Conservation (phyloP, 64 coral and sea anemone genomes). For the Stylophora pistillata region DNA sequence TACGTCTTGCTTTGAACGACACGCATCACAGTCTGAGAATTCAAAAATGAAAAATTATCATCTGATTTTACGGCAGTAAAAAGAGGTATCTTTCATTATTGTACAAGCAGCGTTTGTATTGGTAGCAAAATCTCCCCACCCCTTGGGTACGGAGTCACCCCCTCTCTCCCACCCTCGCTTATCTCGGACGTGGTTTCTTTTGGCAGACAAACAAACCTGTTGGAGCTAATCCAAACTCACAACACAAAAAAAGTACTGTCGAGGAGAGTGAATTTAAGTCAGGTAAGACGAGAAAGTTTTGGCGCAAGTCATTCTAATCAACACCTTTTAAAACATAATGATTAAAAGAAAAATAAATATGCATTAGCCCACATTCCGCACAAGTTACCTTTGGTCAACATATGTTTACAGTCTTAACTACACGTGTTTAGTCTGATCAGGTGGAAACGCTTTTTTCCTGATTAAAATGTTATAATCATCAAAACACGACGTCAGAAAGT, state of each 20-base stretch:
- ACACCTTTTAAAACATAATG: too few relatives aligned
- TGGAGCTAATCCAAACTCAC: too few relatives aligned
- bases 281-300: too few relatives aligned
- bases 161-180: too few relatives aligned
- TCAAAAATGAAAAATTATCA: background rate
- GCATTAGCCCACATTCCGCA: background rate
- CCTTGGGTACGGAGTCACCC: too few relatives aligned
- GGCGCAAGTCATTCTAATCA: too few relatives aligned
- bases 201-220: too few relatives aligned
- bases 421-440: background rate
- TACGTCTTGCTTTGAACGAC: slow-evolving; percentile 32
- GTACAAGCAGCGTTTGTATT: too few relatives aligned
- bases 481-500: background rate
- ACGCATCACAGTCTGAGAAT: slow-evolving; percentile 37
- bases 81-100: background rate
- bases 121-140: too few relatives aligned
- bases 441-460: background rate
- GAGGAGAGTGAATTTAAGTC: too few relatives aligned
- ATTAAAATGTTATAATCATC: background rate
- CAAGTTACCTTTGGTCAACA: background rate
- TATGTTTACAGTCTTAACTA: slow-evolving; percentile 1
- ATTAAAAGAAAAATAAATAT: background rate
- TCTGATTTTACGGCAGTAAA: background rate
- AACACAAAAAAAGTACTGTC: too few relatives aligned
- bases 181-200: too few relatives aligned